Conservation (phyloP, 2,888 invertebrate genomes). For the Brachypterus glaber region DNA sequence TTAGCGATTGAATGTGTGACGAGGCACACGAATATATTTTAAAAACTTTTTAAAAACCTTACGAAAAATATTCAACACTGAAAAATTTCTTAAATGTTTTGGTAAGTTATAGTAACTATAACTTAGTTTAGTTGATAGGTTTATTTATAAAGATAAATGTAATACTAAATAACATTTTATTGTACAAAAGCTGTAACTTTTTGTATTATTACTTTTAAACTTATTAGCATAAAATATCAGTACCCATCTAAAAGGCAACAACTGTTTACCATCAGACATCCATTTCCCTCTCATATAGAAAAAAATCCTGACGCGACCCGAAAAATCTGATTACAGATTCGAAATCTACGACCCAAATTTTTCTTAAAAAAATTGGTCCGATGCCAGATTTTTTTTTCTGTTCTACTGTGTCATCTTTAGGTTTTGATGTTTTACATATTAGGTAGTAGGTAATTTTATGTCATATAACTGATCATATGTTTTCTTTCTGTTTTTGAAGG, state of each 20-base stretch:
- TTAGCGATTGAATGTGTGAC: no score
- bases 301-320: no score
- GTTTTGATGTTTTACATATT: slow-evolving; percentile 74
- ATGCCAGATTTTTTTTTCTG: slow-evolving; percentile 76
- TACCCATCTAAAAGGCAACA: slow-evolving; percentile 70
- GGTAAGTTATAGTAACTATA: no score
- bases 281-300: slow-evolving; percentile 75
- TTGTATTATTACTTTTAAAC: slow-evolving; percentile 30
- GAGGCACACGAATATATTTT: no score
- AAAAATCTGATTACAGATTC: slow-evolving; percentile 71
- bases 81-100: no score
- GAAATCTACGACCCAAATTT: slow-evolving; percentile 61
- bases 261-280: slow-evolving; percentile 67
- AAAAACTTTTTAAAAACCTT: no score
- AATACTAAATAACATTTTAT: no score
- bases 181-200: slow-evolving; percentile 16
- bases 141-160: no score
- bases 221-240: slow-evolving; percentile 58
- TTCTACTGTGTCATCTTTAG: slow-evolving; percentile 43
- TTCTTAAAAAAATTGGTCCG: slow-evolving; percentile 71
- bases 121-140: no score
- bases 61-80: no score
- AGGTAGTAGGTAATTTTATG: slow-evolving; percentile 69
- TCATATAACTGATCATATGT: slow-evolving; percentile 69
- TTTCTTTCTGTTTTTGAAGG: slow-evolving; percentile 56